Evolutionary conservation across 1,140 invertebrate species (phyloP).

Genomic region (Solenopsis fugax): DNA sequence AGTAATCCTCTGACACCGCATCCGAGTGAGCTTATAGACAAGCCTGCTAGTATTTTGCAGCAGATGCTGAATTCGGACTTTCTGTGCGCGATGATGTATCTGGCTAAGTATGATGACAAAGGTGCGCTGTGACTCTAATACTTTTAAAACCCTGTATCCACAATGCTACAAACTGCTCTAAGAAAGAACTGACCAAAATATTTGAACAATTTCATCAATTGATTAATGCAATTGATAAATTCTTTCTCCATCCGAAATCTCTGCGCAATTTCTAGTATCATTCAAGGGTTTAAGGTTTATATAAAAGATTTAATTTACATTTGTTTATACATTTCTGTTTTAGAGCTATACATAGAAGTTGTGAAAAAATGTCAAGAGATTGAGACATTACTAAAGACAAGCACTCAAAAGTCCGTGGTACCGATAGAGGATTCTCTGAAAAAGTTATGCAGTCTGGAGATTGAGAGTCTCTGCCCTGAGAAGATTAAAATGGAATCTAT

Average conservation of each 20-base stretch:
- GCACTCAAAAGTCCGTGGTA: slow-evolving; percentile 87
- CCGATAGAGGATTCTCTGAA: slow-evolving; percentile 89
- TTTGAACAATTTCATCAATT: no score
- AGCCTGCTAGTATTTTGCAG: slow-evolving; percentile 90
- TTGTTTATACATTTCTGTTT: slow-evolving; percentile 72
- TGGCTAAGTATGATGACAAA: slow-evolving; percentile 92
- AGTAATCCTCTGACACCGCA: slow-evolving; percentile 85
- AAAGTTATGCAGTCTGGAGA: slow-evolving; percentile 88
- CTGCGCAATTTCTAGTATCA: no score
- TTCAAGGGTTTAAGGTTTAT: neutral
- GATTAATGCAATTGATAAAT: no score
- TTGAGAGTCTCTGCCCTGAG: slow-evolving; percentile 86
- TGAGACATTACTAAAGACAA: slow-evolving; percentile 88
- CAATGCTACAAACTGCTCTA: no score
- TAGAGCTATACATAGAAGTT: slow-evolving; percentile 89
- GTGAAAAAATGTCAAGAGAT: slow-evolving; percentile 92
- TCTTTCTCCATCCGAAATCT: no score
- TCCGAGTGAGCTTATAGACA: slow-evolving; percentile 90
- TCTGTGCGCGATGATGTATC: slow-evolving; percentile 93
- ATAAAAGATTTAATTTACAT: slow-evolving; percentile 40
- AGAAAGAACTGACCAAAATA: no score
- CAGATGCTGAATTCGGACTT: slow-evolving; percentile 92
- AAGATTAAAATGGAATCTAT: slow-evolving; percentile 89
- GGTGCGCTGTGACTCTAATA: slow-evolving; percentile 75
- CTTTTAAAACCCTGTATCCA: neutral